Conservation (phyloP, 2,888 invertebrate genomes). For the Tillus elongatus region DNA sequence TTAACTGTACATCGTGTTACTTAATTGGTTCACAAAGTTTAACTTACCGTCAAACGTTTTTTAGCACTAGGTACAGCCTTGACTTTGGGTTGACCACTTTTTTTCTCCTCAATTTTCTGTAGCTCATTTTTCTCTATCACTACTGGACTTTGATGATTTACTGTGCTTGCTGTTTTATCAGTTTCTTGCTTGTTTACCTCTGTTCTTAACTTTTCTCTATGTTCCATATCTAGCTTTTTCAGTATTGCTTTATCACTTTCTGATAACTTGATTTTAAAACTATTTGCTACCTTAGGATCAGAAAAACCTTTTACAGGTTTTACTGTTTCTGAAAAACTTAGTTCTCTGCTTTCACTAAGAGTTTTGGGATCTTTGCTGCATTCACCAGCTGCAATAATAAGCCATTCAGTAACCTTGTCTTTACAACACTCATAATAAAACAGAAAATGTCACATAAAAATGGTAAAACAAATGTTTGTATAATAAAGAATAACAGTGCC, state of each 20-base stretch:
- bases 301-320: slow-evolving; percentile 6
- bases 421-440: no score
- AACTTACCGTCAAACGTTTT: neutral
- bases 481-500: no score
- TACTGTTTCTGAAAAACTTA: neutral
- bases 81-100: slow-evolving; percentile 15
- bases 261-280: slow-evolving; percentile 44
- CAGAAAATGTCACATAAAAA: no score
- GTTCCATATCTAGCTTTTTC: slow-evolving; percentile 45
- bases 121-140: no score
- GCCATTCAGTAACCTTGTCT: no score
- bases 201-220: slow-evolving; percentile 35
- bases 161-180: no score
- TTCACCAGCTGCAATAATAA: no score
- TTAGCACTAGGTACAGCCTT: slow-evolving; percentile 19
- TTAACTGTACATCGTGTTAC: no score
- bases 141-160: no score
- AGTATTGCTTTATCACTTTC: slow-evolving; percentile 44
- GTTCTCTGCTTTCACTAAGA: neutral
- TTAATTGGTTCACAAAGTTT: no score
- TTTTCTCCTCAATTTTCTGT: slow-evolving; percentile 10
- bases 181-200: slow-evolving; percentile 12
- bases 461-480: no score
- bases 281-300: slow-evolving; percentile 17
- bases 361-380: no score